Base-by-base conservation (phyloP, 2,888 invertebrate species). In the Spodoptera exigua region DNA sequence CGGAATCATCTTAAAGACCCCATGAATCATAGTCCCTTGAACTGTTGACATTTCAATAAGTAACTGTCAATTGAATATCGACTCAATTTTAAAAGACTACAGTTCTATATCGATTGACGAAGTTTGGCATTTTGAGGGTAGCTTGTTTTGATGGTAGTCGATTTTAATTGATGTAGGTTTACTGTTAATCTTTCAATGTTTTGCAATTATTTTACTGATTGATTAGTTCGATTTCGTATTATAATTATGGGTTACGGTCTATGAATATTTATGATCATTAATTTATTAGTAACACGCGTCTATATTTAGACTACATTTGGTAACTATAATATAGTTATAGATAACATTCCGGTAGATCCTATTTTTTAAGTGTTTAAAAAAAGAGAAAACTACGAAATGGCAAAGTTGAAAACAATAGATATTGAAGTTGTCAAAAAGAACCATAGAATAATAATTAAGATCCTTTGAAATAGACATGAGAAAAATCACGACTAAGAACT, bases 21-120 rank as follows among this genome's bases (percentile, higher is more conserved):
- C 63, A 76, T 87, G 87, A 87, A 49, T 87, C 87, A 87, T 55
- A 27, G 73, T 79, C 63, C 80, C 84, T 81, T 88, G 88, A 89
- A 87, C 89, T 85, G 76, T 81, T 87, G 88, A 86, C 87, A 82
- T 85, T 83, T 77, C 17, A 34, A 14, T 46, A 36, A 21, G 32
- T 12, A 34, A n/a, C 27, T 27, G 27, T 5, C 27, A 27, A 9
- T 27, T 1, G 7, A 27, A 27, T 41, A 9, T 18, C 11, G 35
- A 41, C 16, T 47, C 21, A 47, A 47, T 40, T 40, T 46, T 17
- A 11, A 0, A 37, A 27, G 10, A 14, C 5, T 12, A 13, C 13
- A 27, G 27, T 27, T 27, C 7, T 9, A 7, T 7, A 9, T 27
- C 27, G 27, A 27, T 27, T 27, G 27, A 1, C 5, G 27, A 27